These are phyloP conservation scores for Bombus affinis DNA, from an alignment of 1,140 invertebrate genomes.

Conservation along the genomic window DNA sequence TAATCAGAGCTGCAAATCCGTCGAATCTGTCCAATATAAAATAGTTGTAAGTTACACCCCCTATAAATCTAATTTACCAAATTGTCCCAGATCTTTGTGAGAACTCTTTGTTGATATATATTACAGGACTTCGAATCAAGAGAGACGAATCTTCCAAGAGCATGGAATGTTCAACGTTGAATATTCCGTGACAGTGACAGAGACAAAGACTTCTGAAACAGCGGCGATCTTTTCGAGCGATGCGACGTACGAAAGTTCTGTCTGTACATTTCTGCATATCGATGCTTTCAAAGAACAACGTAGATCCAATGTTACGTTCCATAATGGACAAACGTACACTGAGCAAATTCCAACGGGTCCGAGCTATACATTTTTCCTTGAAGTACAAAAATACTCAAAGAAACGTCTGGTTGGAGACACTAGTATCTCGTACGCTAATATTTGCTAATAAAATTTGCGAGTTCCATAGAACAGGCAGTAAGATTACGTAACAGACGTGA, in stretches of 20 bases:
- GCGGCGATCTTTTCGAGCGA: neutral
- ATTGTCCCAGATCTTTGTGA: neutral
- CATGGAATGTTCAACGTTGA: neutral
- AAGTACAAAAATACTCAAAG: neutral
- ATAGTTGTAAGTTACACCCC: neutral
- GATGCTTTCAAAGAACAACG: neutral
- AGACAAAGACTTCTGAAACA: neutral
- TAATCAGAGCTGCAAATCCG: neutral
- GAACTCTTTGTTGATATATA: too few species aligned
- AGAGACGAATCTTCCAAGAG: neutral
- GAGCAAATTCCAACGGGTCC: neutral
- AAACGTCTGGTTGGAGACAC: neutral
- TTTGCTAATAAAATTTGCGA: slow-evolving; percentile 30
- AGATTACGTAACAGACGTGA: neutral
- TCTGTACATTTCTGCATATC: neutral
- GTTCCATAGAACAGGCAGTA: neutral
- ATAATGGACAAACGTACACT: neutral
- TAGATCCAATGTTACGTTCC: neutral
- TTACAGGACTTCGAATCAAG: too few species aligned
- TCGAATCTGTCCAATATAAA: neutral
- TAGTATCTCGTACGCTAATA: neutral
- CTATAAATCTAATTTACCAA: neutral
- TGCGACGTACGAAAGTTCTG: neutral
- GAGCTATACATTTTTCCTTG: neutral
- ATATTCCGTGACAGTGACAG: neutral